Evolutionary conservation across 2,888 invertebrate species (phyloP).

Genomic region (Conistra vaccinii): DNA sequence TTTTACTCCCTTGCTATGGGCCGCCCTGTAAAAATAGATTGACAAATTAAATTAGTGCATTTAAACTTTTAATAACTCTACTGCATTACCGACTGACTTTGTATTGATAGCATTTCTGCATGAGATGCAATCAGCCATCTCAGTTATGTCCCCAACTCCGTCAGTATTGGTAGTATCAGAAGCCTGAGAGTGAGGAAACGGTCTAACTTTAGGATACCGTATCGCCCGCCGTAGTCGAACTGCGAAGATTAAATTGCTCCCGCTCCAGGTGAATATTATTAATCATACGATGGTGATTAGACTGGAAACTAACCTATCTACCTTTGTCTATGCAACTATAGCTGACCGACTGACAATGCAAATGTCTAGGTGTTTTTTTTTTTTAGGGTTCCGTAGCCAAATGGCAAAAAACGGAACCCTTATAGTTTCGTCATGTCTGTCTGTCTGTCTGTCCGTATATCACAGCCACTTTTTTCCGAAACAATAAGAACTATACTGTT

Average conservation of each 20-base stretch:
- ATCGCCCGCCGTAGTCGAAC: constrained; percentile 1
- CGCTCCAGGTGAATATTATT: constrained; percentile 23
- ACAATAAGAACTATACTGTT: too few relatives aligned
- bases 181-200: not conserved
- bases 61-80: not conserved
- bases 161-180: constrained; percentile 14
- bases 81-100: not conserved
- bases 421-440: too few relatives aligned
- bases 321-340: not conserved
- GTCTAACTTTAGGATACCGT: constrained; percentile 37
- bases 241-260: constrained; percentile 22
- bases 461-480: too few relatives aligned
- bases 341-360: not conserved
- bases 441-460: too few relatives aligned
- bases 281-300: not conserved
- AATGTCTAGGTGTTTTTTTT: too few relatives aligned
- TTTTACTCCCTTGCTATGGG: too few relatives aligned
- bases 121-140: constrained; percentile 3
- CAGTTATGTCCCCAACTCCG: constrained; percentile 5
- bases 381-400: too few relatives aligned
- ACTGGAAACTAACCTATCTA: not conserved
- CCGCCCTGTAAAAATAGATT: too few relatives aligned
- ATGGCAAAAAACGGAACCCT: too few relatives aligned
- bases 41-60: not conserved
- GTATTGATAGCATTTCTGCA: constrained; percentile 12